Percentiles rank a stretch among this genome's conserved stretches.
Evolutionary conservation across 2,888 invertebrate genomes (phyloP).

Genomic region (Phytoseiulus persimilis): DNA sequence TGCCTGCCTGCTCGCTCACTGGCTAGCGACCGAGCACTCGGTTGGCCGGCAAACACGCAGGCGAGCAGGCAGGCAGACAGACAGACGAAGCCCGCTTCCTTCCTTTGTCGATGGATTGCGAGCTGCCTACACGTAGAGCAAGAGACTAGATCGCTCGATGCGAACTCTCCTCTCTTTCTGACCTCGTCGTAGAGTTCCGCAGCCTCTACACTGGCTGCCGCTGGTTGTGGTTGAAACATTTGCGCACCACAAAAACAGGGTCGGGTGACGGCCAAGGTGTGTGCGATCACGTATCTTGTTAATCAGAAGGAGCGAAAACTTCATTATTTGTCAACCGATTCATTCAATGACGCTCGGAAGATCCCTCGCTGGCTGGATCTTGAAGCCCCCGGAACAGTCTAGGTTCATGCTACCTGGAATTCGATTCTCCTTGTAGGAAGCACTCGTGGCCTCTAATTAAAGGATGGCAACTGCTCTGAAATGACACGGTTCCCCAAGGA

Average conservation of each 20-base stretch:
- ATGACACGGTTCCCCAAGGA: background rate
- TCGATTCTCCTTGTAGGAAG: background rate
- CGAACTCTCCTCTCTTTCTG: background rate
- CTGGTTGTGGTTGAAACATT: background rate
- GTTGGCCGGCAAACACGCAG: background rate
- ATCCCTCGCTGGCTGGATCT: too few species aligned
- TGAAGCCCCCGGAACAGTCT: too few species aligned
- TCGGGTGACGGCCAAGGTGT: too few species aligned
- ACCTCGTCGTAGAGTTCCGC: background rate
- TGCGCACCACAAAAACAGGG: background rate
- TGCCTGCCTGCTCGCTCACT: background rate
- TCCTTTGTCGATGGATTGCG: background rate
- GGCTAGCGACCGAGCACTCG: background rate
- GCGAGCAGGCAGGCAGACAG: background rate
- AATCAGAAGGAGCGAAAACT: too few species aligned
- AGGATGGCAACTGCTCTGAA: too few species aligned
- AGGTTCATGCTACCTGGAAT: too few species aligned
- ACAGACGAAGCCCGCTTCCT: background rate
- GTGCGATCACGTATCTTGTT: too few species aligned
- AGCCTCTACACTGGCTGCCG: background rate
- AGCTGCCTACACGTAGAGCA: background rate
- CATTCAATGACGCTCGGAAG: too few species aligned
- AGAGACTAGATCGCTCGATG: background rate
- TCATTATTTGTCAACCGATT: too few species aligned
- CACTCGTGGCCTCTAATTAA: background rate